Evolutionary conservation across 2,113 vertebrate genomes (phyloP).

Genomic region (Clarias macrocephalus): DNA sequence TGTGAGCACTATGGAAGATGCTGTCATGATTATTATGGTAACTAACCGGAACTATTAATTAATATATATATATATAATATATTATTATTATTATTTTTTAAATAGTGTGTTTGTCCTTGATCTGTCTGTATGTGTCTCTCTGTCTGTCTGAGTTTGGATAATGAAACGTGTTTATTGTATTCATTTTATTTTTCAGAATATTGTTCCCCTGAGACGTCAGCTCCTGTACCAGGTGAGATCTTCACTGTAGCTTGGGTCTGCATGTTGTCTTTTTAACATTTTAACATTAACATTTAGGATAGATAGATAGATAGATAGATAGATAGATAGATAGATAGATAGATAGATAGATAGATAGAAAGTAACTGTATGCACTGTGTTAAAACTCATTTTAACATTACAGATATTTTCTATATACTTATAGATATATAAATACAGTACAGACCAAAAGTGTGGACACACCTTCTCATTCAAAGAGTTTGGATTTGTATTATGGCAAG

Average conservation of each 20-base stretch:
- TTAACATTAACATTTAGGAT: too few species aligned
- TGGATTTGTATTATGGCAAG: too few species aligned
- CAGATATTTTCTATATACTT: background rate
- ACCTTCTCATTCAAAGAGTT: too few species aligned
- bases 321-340: too few species aligned
- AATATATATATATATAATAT: too few species aligned
- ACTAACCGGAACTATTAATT: background rate
- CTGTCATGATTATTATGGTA: slow-evolving; percentile 31
- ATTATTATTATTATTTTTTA: too few species aligned
- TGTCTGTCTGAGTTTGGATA: background rate
- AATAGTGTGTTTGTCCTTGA: background rate
- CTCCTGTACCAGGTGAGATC: slow-evolving; percentile 10
- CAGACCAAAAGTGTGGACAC: too few species aligned
- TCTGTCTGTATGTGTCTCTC: background rate
- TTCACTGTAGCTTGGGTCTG: background rate
- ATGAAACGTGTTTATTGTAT: background rate
- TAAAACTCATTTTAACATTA: background rate
- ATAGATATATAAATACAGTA: too few species aligned
- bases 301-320: too few species aligned
- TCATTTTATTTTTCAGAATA: background rate
- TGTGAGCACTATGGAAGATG: slow-evolving; percentile 20
- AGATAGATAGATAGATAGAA: too few species aligned
- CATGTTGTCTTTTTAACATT: background rate
- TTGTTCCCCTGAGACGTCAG: background rate
- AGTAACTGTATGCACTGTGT: too few species aligned